A percentile compares a stretch with the other conserved stretches of the same genome.
phyloP scores from a whole-genome alignment of 2,113 vertebrate species.

The Cynocephalus volans region DNA sequence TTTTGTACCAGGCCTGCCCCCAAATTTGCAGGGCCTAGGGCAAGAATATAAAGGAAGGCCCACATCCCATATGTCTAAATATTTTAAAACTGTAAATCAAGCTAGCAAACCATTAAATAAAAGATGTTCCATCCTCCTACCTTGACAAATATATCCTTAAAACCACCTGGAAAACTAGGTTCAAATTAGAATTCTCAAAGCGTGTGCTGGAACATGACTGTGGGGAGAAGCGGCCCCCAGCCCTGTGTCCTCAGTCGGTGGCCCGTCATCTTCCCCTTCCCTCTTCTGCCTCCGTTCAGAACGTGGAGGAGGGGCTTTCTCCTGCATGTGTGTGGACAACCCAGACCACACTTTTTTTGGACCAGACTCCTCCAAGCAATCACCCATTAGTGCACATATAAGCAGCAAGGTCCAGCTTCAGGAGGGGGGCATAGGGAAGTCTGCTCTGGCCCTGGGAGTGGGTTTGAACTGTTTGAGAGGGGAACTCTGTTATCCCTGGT shows the following conservation, averaged over 20 bases:
- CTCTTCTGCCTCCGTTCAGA: background rate
- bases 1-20: background rate
- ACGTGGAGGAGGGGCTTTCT: background rate
- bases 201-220: background rate
- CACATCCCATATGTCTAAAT: slow-evolving; percentile 52
- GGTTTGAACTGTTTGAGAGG: background rate
- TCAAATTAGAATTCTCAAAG: slow-evolving; percentile 67
- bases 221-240: background rate
- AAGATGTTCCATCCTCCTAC: slow-evolving; percentile 48
- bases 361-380: background rate
- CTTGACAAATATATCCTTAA: slow-evolving; percentile 63
- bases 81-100: slow-evolving; percentile 62
- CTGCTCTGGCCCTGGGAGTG: background rate
- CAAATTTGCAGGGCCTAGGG: background rate
- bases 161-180: slow-evolving; percentile 60
- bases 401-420: background rate
- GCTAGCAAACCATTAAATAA: slow-evolving; percentile 33
- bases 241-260: background rate
- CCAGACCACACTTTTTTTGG: background rate
- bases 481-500: background rate
- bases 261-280: background rate
- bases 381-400: background rate
- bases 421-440: background rate
- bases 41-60: slow-evolving; percentile 49
- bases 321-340: background rate